Percentiles rank a stretch among this genome's conserved stretches.
phyloP scores from a whole-genome alignment of 2,888 invertebrate species.

The Harpalus rufipes region DNA sequence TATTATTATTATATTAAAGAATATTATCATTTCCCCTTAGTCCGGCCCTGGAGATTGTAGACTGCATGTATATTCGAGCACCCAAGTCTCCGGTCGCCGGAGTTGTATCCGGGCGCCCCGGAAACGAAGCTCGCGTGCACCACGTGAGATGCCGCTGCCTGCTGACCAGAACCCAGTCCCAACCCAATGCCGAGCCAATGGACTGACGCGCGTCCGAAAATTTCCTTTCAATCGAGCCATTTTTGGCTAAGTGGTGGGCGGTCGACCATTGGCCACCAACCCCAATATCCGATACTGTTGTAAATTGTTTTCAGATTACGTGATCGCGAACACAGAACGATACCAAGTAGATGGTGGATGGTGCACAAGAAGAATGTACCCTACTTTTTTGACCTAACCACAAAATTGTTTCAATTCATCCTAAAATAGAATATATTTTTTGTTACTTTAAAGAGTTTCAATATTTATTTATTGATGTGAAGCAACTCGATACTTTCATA shows the following conservation, averaged over 20 bases:
- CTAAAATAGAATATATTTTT: no score
- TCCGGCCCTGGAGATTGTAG: slow-evolving; percentile 35
- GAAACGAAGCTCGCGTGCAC: slow-evolving; percentile 50
- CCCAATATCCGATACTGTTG: slow-evolving; percentile 60
- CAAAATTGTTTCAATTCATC: neutral
- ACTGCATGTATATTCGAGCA: slow-evolving; percentile 3
- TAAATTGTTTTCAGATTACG: slow-evolving; percentile 63
- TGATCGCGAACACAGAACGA: slow-evolving; percentile 30
- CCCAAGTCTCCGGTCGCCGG: neutral
- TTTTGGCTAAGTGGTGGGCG: slow-evolving; percentile 65
- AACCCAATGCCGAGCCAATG: slow-evolving; percentile 49
- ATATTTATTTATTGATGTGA: no score
- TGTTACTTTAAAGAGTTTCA: no score
- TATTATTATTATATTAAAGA: neutral
- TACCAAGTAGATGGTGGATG: slow-evolving; percentile 4
- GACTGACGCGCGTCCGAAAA: slow-evolving; percentile 52
- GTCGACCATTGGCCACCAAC: slow-evolving; percentile 33
- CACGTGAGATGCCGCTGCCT: neutral
- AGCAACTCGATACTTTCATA: no score
- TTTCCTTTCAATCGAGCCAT: slow-evolving; percentile 61
- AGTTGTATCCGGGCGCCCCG: slow-evolving; percentile 36
- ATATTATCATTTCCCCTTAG: neutral
- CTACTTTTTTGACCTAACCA: neutral
- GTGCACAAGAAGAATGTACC: neutral
- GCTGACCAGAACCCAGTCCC: slow-evolving; percentile 2